These are phyloP conservation scores for Microctenopoma stevenorrisi DNA, from an alignment of 2,797 vertebrate genomes.

Conservation along the genomic window DNA sequence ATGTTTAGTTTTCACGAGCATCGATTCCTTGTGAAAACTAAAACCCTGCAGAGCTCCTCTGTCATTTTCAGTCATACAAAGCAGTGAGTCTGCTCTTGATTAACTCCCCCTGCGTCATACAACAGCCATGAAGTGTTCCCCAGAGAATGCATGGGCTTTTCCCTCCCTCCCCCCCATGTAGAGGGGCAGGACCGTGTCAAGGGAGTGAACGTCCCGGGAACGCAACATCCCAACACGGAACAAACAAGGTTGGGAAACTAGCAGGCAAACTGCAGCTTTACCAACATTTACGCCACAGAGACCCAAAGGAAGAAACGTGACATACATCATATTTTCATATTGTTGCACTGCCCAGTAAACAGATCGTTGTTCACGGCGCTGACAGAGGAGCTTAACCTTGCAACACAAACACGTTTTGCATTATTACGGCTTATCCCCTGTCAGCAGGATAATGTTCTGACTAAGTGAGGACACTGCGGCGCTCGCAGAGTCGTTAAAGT, in stretches of 20 bases:
- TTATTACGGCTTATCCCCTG: background rate
- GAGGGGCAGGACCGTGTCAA: background rate
- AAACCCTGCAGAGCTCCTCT: background rate
- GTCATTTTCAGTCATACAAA: conserved; percentile 7
- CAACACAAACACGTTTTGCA: background rate
- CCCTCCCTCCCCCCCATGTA: background rate
- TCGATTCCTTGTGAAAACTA: no score
- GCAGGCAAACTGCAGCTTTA: background rate
- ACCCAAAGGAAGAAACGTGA: background rate
- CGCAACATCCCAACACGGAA: background rate
- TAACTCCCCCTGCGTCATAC: conserved; percentile 39
- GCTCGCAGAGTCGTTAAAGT: no score
- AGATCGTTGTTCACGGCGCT: background rate
- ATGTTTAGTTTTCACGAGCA: no score
- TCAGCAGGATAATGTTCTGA: background rate
- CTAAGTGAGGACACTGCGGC: background rate
- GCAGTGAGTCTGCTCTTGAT: conserved; percentile 47
- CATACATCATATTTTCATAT: background rate
- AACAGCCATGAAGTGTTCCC: conserved; percentile 38
- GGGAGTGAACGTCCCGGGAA: conserved; percentile 9
- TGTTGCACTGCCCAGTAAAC: background rate
- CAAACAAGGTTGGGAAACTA: conserved; percentile 17
- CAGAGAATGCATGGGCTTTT: conserved; percentile 37
- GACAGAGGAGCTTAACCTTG: background rate
- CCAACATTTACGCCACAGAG: background rate